phyloP scores from a whole-genome alignment of 1,140 invertebrate genomes.

The Linepithema humile region DNA sequence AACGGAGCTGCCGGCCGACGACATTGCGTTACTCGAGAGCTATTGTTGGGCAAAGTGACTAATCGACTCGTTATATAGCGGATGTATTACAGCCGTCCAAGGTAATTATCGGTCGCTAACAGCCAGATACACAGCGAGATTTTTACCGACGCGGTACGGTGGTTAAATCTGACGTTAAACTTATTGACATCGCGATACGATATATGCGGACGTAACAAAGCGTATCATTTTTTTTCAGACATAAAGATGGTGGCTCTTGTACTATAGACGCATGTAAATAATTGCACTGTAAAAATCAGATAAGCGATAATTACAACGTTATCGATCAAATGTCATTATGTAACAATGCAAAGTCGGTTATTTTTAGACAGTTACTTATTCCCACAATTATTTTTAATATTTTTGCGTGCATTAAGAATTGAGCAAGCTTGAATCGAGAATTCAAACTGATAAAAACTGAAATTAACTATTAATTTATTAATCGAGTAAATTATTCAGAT shows the following conservation, averaged over 20 bases:
- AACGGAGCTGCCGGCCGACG: not conserved
- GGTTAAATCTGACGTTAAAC: not conserved
- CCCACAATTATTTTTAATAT: not conserved
- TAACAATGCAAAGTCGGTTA: not conserved
- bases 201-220: not conserved
- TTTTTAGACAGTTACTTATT: not conserved
- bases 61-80: constrained; percentile 10
- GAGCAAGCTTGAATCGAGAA: too few species aligned
- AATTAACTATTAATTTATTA: too few species aligned
- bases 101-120: not conserved
- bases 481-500: too few species aligned
- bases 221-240: not conserved
- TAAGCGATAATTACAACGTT: not conserved
- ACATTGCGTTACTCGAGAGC: not conserved
- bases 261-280: not conserved
- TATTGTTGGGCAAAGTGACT: not conserved
- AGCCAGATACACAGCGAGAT: not conserved
- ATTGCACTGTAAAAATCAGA: not conserved
- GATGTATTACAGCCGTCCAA: too few species aligned
- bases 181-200: not conserved
- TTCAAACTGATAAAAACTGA: too few species aligned
- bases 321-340: not conserved
- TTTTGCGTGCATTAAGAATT: not conserved
- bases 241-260: not conserved
- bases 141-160: not conserved